Percentiles rank a stretch among this genome's conserved stretches.
These are phyloP conservation scores for Macaria notata DNA, from an alignment of 2,888 invertebrate species.

Conservation along the genomic window DNA sequence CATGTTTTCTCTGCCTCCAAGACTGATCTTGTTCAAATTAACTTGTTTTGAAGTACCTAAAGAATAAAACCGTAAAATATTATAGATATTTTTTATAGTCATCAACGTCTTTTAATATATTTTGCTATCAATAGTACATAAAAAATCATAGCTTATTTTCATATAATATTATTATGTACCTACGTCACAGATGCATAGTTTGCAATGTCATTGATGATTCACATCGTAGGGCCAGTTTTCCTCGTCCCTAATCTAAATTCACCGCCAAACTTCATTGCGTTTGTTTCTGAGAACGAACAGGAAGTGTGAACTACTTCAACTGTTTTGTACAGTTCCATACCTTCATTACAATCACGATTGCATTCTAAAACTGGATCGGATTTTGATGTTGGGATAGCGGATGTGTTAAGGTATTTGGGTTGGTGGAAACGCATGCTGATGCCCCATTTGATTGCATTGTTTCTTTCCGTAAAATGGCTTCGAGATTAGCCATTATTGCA, in stretches of 20 bases:
- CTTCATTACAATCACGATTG: slow-evolving; percentile 42
- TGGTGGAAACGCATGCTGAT: slow-evolving; percentile 19
- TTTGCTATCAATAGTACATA: too few species aligned
- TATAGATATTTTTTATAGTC: too few species aligned
- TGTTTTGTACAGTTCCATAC: slow-evolving; percentile 36
- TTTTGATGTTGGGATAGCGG: slow-evolving; percentile 33
- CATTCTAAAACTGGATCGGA: slow-evolving; percentile 41
- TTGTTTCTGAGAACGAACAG: slow-evolving; percentile 52
- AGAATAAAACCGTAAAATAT: too few species aligned
- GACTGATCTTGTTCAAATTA: too few species aligned
- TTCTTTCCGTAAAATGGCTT: slow-evolving; percentile 4
- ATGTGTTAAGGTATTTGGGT: slow-evolving; percentile 28
- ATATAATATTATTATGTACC: too few species aligned
- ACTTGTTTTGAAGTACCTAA: too few species aligned
- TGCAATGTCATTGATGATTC: too few species aligned
- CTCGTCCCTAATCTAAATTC: slow-evolving; percentile 32
- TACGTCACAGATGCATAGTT: too few species aligned
- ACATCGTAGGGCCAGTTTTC: slow-evolving; percentile 14
- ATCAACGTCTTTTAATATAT: too few species aligned
- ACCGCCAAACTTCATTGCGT: slow-evolving; percentile 31
- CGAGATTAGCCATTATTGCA: slow-evolving; percentile 9
- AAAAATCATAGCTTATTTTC: too few species aligned
- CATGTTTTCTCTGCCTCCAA: too few species aligned
- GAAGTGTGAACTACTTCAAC: slow-evolving; percentile 44
- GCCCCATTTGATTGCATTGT: slow-evolving; percentile 16